Conservation (phyloP, 2,797 vertebrate species). For the Pantherophis vulpinus region DNA sequence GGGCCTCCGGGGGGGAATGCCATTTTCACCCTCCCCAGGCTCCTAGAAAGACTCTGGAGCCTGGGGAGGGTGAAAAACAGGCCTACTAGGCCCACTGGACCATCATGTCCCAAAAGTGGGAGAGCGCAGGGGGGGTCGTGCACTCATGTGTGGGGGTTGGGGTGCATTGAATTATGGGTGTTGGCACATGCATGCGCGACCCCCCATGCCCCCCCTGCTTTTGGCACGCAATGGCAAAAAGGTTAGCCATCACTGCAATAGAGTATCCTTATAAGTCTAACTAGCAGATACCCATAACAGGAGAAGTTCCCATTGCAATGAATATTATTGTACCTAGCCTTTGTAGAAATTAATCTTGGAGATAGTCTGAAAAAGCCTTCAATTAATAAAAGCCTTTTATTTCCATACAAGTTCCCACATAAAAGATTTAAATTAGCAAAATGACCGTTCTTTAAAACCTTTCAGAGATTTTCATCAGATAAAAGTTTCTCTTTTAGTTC, state of each 20-base stretch:
- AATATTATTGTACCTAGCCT: not conserved
- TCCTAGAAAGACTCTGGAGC: too few species aligned
- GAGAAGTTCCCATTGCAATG: not conserved
- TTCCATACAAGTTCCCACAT: not conserved
- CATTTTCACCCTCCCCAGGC: too few species aligned
- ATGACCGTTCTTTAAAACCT: not conserved
- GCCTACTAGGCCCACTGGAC: too few species aligned
- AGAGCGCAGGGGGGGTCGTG: fast-evolving
- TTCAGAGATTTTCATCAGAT: not conserved
- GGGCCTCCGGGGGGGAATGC: too few species aligned
- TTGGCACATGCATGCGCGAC: too few species aligned
- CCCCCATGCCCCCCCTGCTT: too few species aligned
- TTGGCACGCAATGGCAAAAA: too few species aligned
- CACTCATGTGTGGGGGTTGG: too few species aligned
- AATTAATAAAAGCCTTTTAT: not conserved
- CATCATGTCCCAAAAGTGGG: too few species aligned
- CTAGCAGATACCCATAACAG: not conserved
- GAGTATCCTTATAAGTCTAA: not conserved
- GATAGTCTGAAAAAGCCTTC: not conserved
- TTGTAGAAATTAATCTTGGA: not conserved
- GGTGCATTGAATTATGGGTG: too few species aligned
- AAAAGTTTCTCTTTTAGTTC: not conserved
- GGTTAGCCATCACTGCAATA: too few species aligned
- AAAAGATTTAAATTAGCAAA: not conserved
- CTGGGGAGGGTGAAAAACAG: too few species aligned